phyloP scores from a whole-genome alignment of 2,888 invertebrate species.

The Caenorhabditis sp. region DNA sequence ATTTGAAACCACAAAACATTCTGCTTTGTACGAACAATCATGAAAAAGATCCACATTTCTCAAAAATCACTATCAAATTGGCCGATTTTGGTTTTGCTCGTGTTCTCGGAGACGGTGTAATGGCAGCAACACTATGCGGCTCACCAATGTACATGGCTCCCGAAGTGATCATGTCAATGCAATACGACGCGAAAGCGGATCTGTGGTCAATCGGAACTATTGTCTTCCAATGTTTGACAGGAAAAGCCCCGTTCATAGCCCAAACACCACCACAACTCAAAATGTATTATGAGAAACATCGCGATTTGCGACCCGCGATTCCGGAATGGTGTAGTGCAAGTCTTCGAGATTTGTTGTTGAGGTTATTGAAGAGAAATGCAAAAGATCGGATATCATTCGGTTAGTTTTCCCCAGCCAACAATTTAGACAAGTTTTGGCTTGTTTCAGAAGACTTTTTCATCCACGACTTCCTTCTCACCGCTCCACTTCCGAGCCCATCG shows the following conservation, averaged over 20 bases:
- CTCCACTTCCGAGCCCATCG: conserved; percentile 51
- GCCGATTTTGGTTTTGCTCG: conserved; percentile 98
- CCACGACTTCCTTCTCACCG: conserved; percentile 80
- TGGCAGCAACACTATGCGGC: conserved; percentile 98
- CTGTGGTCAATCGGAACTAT: conserved; percentile 99
- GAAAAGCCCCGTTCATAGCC: conserved; percentile 91
- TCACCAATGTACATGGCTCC: conserved; percentile 99
- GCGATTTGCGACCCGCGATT: conserved; percentile 76
- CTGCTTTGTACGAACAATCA: conserved; percentile 78
- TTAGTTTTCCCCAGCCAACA: conserved; percentile 56
- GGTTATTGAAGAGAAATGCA: conserved; percentile 86
- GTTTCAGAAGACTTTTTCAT: conserved; percentile 84
- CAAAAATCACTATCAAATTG: conserved; percentile 90
- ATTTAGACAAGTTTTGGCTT: neutral
- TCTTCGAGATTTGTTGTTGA: conserved; percentile 82
- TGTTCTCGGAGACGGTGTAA: conserved; percentile 96
- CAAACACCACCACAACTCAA: conserved; percentile 96
- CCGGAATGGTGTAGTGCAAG: conserved; percentile 90
- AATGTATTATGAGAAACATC: conserved; percentile 92
- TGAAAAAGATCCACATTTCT: conserved; percentile 79
- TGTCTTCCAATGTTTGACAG: conserved; percentile 95
- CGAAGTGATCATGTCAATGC: conserved; percentile 89
- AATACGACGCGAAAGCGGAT: conserved; percentile 98
- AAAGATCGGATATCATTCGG: conserved; percentile 93
- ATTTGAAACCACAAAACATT: conserved; percentile 99